Evolutionary conservation across 2,888 invertebrate species (phyloP), one percentile per base, ranked within the genome.

Genomic region (Apodemia mormo): DNA sequence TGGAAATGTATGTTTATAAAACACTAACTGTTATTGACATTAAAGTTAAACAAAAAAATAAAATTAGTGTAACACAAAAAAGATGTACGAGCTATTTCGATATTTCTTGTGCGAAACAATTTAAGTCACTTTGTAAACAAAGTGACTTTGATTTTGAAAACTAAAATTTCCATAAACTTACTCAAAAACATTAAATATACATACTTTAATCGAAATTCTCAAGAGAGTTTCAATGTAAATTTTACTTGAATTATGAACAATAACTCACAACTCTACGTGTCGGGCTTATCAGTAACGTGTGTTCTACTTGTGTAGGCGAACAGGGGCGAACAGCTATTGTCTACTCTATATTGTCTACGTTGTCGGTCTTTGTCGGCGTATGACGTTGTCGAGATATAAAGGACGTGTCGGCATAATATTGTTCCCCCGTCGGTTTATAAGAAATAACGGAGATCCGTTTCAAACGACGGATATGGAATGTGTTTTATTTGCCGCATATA

Each of bases 371-470:
- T 61, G 61, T 61, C 61, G 61, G 61, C 61, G 14, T 61, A 61
- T 61, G n/a, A 61, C 61, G 61, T 14, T 37, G 61, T 61, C 61
- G 33, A 61, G 61, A 61, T 61, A 14, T 61, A 61, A 33, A 61
- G 61, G 61, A 61, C 61, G 61, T 61, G 61, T 61, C 61, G 61
- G 30, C 58, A 61, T 61, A 61, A 61, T 61, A 61, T 61, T 61
- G 58, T 61, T 61, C 58, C 14, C 29, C 58, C 29, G 58, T 61
- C 58, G 58, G 29, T 61, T 61, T 61, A 61, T 61, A 12, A 61
- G 58, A 61, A 61, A 61, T 33, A 61, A 61, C 58, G 58, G 58
- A 61, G 58, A 61, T 58, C 12, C 58, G 12, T 58, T 58, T 58
- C 58, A 58, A 30, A 33, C 33, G 58, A 58, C 58, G 58, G 58